Conservation (phyloP, 2,888 invertebrate genomes). For the Epirrita christyi region DNA sequence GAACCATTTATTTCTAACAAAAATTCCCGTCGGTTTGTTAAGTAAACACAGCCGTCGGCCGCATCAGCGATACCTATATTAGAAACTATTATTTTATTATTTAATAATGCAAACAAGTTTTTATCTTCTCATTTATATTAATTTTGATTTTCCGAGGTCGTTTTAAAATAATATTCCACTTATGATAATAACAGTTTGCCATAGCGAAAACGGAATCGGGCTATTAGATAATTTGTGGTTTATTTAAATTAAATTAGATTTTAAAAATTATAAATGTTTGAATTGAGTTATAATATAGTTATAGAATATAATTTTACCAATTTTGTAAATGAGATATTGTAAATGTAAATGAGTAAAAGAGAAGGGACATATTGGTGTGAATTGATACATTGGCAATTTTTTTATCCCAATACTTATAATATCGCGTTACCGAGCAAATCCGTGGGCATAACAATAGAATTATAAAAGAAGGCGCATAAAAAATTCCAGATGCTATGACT, state of each 20-base stretch:
- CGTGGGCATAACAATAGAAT: too few species aligned
- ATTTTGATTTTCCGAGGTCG: conserved; percentile 3
- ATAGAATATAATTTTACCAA: not conserved
- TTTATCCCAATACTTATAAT: too few species aligned
- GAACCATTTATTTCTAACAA: not conserved
- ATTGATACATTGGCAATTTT: too few species aligned
- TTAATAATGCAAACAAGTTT: conserved; percentile 6
- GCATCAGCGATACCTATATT: not conserved
- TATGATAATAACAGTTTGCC: conserved; percentile 9
- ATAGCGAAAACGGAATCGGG: conserved; percentile 11
- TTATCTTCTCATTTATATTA: not conserved
- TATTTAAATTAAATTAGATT: conserved; percentile 8
- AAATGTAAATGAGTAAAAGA: too few species aligned
- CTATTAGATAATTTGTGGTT: conserved; percentile 8
- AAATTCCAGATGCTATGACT: too few species aligned
- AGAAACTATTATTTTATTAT: conserved; percentile 2
- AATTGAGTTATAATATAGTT: conserved; percentile 9
- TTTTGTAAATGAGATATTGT: not conserved
- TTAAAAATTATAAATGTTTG: conserved; percentile 2
- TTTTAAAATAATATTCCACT: conserved; percentile 16
- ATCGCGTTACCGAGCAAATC: too few species aligned
- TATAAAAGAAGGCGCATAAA: too few species aligned
- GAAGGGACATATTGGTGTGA: too few species aligned
- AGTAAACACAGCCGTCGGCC: conserved; percentile 11
- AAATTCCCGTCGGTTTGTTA: conserved; percentile 6